A percentile compares a stretch with the other conserved stretches of the same genome.
These are phyloP conservation scores for Candoia aspera DNA, from an alignment of 2,113 vertebrate species.

Conservation along the genomic window DNA sequence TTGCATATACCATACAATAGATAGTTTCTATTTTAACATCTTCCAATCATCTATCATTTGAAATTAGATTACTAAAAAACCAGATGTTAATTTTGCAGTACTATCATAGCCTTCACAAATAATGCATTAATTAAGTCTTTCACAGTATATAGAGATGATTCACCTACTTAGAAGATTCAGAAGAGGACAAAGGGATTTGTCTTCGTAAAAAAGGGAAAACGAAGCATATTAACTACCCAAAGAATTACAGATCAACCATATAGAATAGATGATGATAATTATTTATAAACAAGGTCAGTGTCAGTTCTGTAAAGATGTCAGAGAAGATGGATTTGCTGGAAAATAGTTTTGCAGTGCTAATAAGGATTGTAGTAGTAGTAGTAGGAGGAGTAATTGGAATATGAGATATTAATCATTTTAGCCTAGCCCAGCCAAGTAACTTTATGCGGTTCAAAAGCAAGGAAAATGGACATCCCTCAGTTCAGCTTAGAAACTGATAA, in stretches of 20 bases:
- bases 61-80: not conserved
- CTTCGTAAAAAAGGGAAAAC: not conserved
- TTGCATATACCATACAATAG: not conserved
- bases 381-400: not conserved
- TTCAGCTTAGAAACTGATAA: not conserved
- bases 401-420: not conserved
- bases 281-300: not conserved
- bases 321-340: not conserved
- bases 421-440: not conserved
- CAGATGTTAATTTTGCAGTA: not conserved
- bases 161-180: not conserved
- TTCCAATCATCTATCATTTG: not conserved
- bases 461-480: not conserved
- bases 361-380: not conserved
- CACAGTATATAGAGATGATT: not conserved
- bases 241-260: not conserved
- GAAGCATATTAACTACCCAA: not conserved
- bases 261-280: not conserved
- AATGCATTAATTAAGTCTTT: not conserved
- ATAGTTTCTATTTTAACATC: not conserved
- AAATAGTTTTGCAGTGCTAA: not conserved
- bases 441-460: not conserved
- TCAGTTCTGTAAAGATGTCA: not conserved
- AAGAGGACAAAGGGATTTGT: not conserved
- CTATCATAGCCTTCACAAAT: not conserved